Percentiles rank a stretch among this genome's conserved stretches.
phyloP scores from a whole-genome alignment of 2,113 vertebrate species.

The Phocoena sinus region DNA sequence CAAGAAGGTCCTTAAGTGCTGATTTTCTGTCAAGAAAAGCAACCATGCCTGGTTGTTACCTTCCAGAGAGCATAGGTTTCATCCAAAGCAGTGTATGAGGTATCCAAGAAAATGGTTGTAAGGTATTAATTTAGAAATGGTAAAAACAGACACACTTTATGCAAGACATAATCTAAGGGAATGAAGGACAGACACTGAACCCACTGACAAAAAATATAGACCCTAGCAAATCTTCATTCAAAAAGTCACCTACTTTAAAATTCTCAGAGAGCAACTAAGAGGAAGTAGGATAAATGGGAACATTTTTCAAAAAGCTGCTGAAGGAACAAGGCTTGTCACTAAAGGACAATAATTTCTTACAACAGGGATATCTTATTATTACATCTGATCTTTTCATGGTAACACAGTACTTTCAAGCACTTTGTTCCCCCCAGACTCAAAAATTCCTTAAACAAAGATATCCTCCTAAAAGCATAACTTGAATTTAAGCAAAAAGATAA shows the following conservation, averaged over 20 bases:
- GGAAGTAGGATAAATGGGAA: neutral
- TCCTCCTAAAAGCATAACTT: neutral
- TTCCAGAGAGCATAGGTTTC: neutral
- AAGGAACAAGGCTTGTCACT: neutral
- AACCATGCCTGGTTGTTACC: neutral
- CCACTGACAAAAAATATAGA: neutral
- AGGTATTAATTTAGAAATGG: slow-evolving; percentile 11
- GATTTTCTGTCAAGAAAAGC: slow-evolving; percentile 36
- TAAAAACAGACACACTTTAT: neutral
- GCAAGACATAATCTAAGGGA: neutral
- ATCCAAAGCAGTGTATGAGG: neutral
- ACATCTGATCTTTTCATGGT: slow-evolving; percentile 1
- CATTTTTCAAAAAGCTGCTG: neutral
- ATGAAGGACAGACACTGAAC: neutral
- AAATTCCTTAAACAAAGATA: neutral
- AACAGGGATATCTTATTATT: neutral
- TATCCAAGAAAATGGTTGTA: neutral
- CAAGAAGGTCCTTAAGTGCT: neutral
- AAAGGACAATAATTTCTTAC: neutral
- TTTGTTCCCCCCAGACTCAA: neutral
- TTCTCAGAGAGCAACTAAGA: slow-evolving; percentile 28
- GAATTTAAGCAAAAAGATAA: slow-evolving; percentile 32
- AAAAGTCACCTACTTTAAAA: slow-evolving; percentile 28
- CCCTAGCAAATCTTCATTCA: neutral
- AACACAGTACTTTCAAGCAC: neutral